A percentile compares a stretch with the other conserved stretches of the same genome.
Conservation (phyloP, 30 jellyfish, hydroid and myxozoan genomes). For the Nemopilema nomurai region DNA sequence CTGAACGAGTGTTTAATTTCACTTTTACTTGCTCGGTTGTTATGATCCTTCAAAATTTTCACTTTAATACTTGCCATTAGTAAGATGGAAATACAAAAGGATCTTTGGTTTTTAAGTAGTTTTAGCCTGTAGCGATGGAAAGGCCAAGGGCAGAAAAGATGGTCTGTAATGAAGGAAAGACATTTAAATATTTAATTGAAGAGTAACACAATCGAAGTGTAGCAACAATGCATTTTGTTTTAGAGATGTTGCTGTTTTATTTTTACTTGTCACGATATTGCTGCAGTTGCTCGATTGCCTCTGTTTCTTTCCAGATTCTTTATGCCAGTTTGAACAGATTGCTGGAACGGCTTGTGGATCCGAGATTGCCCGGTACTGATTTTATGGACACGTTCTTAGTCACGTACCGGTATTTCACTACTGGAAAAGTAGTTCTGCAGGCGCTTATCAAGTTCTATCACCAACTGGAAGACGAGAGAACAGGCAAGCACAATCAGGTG, state of each 20-base stretch:
- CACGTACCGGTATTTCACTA: slow-evolving; percentile 86
- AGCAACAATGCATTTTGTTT: too few species aligned
- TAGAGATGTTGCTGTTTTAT: not conserved
- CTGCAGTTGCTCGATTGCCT: not conserved
- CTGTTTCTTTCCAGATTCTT: slow-evolving; percentile 70
- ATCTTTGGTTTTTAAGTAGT: too few species aligned
- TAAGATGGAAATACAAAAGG: too few species aligned
- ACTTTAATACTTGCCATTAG: too few species aligned
- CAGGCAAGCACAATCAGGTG: slow-evolving; percentile 2
- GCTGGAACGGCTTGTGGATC: slow-evolving; percentile 91
- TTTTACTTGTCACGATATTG: not conserved
- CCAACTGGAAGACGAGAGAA: slow-evolving; percentile 62
- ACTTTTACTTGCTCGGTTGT: not conserved
- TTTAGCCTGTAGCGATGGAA: too few species aligned
- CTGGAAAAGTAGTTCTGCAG: slow-evolving; percentile 70
- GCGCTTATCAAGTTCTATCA: slow-evolving; percentile 72
- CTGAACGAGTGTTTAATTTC: not conserved
- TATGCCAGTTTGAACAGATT: slow-evolving; percentile 90
- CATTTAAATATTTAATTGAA: too few species aligned
- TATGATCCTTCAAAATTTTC: not conserved
- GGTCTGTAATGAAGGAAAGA: too few species aligned
- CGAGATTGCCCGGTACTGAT: slow-evolving; percentile 96
- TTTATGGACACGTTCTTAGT: slow-evolving; percentile 90
- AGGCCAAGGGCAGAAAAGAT: too few species aligned
- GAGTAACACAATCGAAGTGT: too few species aligned